Base-by-base conservation (phyloP, 1,140 invertebrate genomes). In the Lucilia sericata region DNA sequence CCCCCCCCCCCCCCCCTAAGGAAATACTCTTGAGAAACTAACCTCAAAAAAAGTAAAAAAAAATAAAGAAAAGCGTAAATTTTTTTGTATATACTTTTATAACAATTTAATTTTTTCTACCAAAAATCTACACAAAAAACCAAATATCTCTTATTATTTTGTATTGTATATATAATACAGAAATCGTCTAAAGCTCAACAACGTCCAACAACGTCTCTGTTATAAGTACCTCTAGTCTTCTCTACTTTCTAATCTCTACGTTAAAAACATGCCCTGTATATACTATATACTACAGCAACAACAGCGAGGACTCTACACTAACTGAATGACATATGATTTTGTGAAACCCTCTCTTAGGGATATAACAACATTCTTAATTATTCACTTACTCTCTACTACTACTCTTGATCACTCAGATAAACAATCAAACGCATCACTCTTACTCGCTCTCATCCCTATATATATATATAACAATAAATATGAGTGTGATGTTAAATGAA, bases 111-210 rank as follows among this genome's bases (percentile, higher is more conserved):
- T n/a, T 70, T 70, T 70, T 70, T 70, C 21, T 21, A 70, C 10
- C 19, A 21, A n/a, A 70, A 70, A 70, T 70, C 65, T 70, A 70
- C n/a, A 19, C n/a, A 70, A 70, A 70, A 60, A 60, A 42, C 2
- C 42, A 60, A 60, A 70, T 70, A 25, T 70, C 65, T 70, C 17
- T 70, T 70, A 70, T 70, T 70, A 70, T 70, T n/a, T 70, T 70
- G 65, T 70, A 25, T 70, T 70, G 19, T 70, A 60, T 70, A 30
- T 30, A 70, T 70, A 70, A 70, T 70, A 70, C 65, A 70, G 65
- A 70, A 21, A 70, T 7, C n/a, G n/a, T 19, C 3, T 70, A 70
- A 65, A 10, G 65, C 65, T 21, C 65, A 5, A 21, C 65, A 70
- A 21, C 65, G 65, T 70, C 65, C 65, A 9, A 25, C 65, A 70